Conservation (phyloP, 2,113 vertebrate species). For the Etheostoma spectabile region DNA sequence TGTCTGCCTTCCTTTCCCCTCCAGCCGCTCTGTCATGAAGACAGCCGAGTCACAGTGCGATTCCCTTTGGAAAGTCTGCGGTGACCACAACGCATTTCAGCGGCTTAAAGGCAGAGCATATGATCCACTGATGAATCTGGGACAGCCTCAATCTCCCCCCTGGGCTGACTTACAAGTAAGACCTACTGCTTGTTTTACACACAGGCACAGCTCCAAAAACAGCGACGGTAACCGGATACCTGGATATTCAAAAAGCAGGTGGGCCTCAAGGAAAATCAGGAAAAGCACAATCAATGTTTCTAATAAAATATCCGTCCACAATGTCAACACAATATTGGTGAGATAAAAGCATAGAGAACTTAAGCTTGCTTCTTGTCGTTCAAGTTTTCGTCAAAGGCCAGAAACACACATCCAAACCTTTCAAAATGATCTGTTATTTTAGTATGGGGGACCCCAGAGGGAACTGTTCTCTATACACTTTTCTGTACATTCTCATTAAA, state of each 20-base stretch:
- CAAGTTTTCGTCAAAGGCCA: constrained; percentile 31
- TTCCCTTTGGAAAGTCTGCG: constrained; percentile 66
- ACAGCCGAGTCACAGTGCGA: constrained; percentile 54
- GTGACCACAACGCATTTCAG: constrained; percentile 71
- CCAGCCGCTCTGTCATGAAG: constrained; percentile 42
- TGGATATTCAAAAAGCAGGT: constrained; percentile 75
- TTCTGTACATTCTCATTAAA: background rate
- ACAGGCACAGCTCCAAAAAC: constrained; percentile 70
- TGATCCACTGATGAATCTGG: constrained; percentile 75
- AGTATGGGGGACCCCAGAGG: background rate
- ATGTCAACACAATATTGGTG: constrained; percentile 50
- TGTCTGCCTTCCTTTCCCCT: constrained; percentile 23
- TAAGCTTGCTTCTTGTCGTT: constrained; percentile 16
- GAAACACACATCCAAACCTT: constrained; percentile 20
- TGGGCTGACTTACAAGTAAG: constrained; percentile 69
- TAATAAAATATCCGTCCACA: constrained; percentile 66
- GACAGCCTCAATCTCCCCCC: constrained; percentile 50
- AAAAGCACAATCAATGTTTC: constrained; percentile 69
- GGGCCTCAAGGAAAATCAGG: constrained; percentile 58
- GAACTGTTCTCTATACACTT: background rate
- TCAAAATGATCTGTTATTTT: constrained; percentile 15
- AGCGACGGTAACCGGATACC: constrained; percentile 70
- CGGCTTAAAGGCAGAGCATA: constrained; percentile 59
- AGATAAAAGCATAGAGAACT: constrained; percentile 38
- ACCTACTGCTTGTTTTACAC: constrained; percentile 77